Evolutionary conservation across 2,113 vertebrate genomes (phyloP), one percentile per base, ranked within the genome.

Genomic region (Trogon melanurus): DNA sequence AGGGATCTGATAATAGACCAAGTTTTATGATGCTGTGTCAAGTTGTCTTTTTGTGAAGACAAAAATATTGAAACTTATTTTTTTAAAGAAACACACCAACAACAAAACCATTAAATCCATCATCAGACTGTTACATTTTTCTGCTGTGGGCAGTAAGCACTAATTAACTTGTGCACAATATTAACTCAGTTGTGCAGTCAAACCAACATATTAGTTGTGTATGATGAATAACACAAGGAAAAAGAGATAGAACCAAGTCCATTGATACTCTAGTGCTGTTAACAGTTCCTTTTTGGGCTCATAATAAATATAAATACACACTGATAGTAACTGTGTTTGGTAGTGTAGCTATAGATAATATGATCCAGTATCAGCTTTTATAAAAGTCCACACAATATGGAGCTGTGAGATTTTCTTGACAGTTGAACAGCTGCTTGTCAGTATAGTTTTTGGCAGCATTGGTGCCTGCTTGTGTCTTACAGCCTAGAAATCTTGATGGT

Each of bases 341-440:
- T 56, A 74, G 32, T 30, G 29, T 60, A 47, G 9, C 38, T 47
- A 41, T 41, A 22, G 41, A 23, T 51, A 23, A 19, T 5, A 5
- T 0, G 1, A 26, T 51, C 13, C 54, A 25, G 3, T 50, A 36
- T 13, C 45, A 65, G 58, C 23, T 80, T 76, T 38, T 65, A 4
- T 22, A 4, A 16, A 34, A 51, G 27, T 5, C 32, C 10, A 9
- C 10, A 41, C 22, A 54, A 8, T 34, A 2, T 0, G 3, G 7
- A 6, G 4, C 47, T 45, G 34, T 13, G 47, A 26, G 22, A 32
- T 22, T 70, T 89, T 34, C 36, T 30, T 58, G 29, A 9, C 57
- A n/a, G 36, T 54, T 80, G 5, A 13, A 61, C 53, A 48, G 32
- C 38, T 51, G 51, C 22, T 66, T 66, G 30, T 57, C 22, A 30